These are phyloP conservation scores for Asarcornis scutulata DNA, from an alignment of 2,113 vertebrate genomes.

Conservation along the genomic window DNA sequence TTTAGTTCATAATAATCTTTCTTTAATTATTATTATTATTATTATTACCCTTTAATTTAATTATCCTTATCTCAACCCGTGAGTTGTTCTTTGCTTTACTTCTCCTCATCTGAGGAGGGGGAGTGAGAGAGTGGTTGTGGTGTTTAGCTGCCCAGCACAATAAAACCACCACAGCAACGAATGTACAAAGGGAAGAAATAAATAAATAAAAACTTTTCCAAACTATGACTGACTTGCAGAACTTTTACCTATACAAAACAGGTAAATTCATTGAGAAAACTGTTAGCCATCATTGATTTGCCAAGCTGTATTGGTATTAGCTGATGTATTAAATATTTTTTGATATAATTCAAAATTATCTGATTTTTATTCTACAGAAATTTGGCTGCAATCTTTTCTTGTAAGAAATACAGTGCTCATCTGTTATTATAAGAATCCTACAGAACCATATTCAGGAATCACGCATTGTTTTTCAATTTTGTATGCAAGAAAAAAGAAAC, in stretches of 20 bases:
- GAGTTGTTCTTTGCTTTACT: no score
- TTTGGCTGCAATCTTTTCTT: background rate
- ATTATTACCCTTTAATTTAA: no score
- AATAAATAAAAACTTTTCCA: background rate
- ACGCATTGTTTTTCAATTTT: background rate
- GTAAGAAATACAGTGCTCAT: background rate
- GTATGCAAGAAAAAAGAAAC: conserved; percentile 22
- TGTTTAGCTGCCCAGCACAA: no score
- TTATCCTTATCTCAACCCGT: no score
- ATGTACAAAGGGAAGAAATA: background rate
- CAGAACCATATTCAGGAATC: background rate
- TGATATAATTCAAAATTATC: background rate
- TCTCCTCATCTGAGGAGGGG: no score
- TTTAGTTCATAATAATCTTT: no score
- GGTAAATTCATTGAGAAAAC: background rate
- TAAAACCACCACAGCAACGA: background rate
- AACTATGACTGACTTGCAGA: background rate
- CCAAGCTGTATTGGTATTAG: background rate
- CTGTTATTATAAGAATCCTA: background rate
- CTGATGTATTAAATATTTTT: background rate
- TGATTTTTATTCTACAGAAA: background rate
- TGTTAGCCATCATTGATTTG: background rate
- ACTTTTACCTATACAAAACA: background rate
- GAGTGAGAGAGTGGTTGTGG: no score
- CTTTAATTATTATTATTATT: no score